Conservation (phyloP, 2,113 vertebrate genomes). For the Ammospiza nelsoni region DNA sequence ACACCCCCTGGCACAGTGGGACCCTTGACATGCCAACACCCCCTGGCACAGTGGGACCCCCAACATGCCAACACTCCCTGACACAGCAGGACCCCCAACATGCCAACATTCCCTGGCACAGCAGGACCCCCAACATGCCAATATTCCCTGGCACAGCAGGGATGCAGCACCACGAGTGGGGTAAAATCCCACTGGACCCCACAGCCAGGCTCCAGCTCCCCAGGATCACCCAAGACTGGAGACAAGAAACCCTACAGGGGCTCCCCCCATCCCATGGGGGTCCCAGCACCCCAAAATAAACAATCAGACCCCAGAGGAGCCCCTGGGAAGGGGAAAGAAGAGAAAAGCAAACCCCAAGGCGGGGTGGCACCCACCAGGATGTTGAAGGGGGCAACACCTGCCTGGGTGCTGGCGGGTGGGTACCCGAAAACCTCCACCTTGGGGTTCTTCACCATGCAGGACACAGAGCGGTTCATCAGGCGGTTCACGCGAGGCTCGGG, state of each 20-base stretch:
- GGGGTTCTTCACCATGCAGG: constrained; percentile 96
- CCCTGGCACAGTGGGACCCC: neutral
- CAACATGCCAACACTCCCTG: accelerated
- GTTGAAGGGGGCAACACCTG: constrained; percentile 81
- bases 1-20: neutral
- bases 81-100: neutral
- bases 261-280: neutral
- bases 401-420: constrained; percentile 93
- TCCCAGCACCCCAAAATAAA: accelerated
- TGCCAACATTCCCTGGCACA: accelerated
- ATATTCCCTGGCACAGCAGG: accelerated
- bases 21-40: too few species aligned
- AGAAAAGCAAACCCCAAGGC: constrained; percentile 56
- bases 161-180: accelerated
- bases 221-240: neutral
- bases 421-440: constrained; percentile 96
- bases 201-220: accelerated
- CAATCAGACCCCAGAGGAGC: accelerated
- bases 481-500: constrained; percentile 92
- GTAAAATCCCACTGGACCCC: neutral
- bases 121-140: neutral
- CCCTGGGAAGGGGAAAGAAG: neutral
- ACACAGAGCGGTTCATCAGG: constrained; percentile 96
- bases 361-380: constrained; percentile 78
- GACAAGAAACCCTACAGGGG: neutral